phyloP scores from a whole-genome alignment of 2,888 invertebrate genomes.

The Heliconius ismenius region DNA sequence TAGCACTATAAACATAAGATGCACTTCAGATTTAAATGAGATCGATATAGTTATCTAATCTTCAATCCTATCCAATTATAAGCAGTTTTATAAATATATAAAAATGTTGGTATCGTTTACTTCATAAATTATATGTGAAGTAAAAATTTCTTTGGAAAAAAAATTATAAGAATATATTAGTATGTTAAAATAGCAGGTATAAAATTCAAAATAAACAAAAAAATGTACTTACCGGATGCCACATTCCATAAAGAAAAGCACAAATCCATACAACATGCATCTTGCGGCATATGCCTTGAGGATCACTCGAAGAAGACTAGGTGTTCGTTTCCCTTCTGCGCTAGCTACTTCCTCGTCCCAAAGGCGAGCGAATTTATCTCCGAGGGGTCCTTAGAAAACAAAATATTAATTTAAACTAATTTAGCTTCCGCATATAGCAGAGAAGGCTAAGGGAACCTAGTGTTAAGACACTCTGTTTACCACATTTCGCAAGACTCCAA shows the following conservation, averaged over 20 bases:
- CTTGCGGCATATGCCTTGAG: constrained; percentile 83
- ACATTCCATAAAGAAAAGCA: constrained; percentile 83
- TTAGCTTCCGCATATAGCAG: not conserved
- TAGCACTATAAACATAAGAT: constrained; percentile 7
- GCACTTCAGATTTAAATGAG: constrained; percentile 6
- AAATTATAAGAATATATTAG: not conserved
- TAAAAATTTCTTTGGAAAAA: not conserved
- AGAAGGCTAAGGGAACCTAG: not conserved
- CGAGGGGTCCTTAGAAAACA: constrained; percentile 58
- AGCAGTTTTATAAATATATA: not conserved
- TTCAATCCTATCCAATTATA: not conserved
- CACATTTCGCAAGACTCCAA: not conserved
- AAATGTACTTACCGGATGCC: constrained; percentile 78
- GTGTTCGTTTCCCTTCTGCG: constrained; percentile 72
- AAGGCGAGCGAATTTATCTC: constrained; percentile 75
- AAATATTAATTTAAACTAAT: not conserved
- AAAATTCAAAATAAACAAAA: constrained; percentile 5
- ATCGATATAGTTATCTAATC: constrained; percentile 14
- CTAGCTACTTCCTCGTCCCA: constrained; percentile 78
- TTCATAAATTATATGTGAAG: not conserved
- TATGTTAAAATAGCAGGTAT: not conserved
- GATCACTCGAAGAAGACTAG: constrained; percentile 80
- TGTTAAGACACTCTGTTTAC: not conserved
- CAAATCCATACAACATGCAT: constrained; percentile 81
- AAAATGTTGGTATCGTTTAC: not conserved